Conservation (phyloP, 2,113 vertebrate species). For the Pelmatolapia mariae region DNA sequence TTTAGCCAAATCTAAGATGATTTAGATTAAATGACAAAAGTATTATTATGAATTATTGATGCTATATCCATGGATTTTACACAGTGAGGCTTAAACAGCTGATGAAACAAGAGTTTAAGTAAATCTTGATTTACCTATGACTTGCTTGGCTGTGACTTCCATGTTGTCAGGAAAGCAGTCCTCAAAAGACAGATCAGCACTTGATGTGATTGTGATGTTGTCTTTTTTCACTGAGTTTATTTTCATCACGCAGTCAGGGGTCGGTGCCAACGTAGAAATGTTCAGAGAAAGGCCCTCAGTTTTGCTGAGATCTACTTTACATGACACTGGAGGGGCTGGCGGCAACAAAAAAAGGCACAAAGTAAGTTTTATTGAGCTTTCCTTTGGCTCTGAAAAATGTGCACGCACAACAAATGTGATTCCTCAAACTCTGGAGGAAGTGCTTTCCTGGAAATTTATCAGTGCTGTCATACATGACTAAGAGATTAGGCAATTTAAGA, state of each 20-base stretch:
- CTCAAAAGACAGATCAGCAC: slow-evolving; percentile 70
- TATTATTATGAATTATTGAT: neutral
- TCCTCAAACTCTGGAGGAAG: neutral
- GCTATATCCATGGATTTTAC: neutral
- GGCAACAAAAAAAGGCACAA: neutral
- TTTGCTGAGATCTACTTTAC: slow-evolving; percentile 66
- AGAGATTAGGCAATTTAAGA: slow-evolving; percentile 22
- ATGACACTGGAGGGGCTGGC: neutral
- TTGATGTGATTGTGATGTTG: slow-evolving; percentile 64
- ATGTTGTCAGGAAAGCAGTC: slow-evolving; percentile 72
- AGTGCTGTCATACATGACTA: slow-evolving; percentile 2
- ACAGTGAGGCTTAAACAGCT: neutral
- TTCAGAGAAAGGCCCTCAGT: slow-evolving; percentile 59
- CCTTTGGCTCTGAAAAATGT: neutral
- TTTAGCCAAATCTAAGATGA: accelerated
- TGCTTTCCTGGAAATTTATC: neutral
- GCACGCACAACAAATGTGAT: neutral
- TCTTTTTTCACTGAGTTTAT: slow-evolving; percentile 54
- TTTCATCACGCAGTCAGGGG: slow-evolving; percentile 75
- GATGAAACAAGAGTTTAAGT: neutral
- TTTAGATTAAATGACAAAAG: neutral
- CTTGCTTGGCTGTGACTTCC: slow-evolving; percentile 65
- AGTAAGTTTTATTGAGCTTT: neutral
- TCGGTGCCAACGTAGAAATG: slow-evolving; percentile 49
- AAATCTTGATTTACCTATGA: slow-evolving; percentile 69